Evolutionary conservation across 2,888 invertebrate species (phyloP), one percentile per base, ranked within the genome.

Genomic region (Diaperis boleti): DNA sequence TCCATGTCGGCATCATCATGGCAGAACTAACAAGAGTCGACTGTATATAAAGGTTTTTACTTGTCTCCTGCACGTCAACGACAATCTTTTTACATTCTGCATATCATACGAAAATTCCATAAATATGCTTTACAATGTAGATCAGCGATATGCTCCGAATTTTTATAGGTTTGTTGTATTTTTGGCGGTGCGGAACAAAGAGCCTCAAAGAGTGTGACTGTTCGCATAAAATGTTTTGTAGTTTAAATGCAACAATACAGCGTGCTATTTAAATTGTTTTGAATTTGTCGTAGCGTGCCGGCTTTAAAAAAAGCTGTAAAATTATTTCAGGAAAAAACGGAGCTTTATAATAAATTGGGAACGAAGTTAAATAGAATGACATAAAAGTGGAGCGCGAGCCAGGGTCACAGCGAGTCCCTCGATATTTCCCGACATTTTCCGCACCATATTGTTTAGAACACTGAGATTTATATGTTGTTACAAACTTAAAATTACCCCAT

Each of bases 351-450:
- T 22, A 22, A 2, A 31, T 47, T 45, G 13, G 14, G 14, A 37
- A 50, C 18, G 37, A 18, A 35, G 50, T 50, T 50, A 50, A 35
- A 50, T 50, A 35, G 37, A 35, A 31, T 8, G 50, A 50, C 37
- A 50, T 17, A 41, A 41, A 54, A 39, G 29, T 41, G 41, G 39
- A 33, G 33, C 33, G 3, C n/a, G 22, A 22, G 18, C 22, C 35
- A 18, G 50, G 39, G 22, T 52, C 52, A 39, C 18, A 37, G 17
- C 35, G 37, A 50, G 49, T 49, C 49, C 49, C 49, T 33, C 7
- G 49, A 54, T 54, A 41, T 54, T 54, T 41, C 39, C 52, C 22
- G 52, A 26, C 52, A 22, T 52, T 52, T 52, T 52, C 52, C 41
- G 41, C 54, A 41, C 41, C 39, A 54, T 54, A 54, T 54, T 54